phyloP scores from a whole-genome alignment of 2,113 vertebrate species.

The Aspidoscelis tigris region DNA sequence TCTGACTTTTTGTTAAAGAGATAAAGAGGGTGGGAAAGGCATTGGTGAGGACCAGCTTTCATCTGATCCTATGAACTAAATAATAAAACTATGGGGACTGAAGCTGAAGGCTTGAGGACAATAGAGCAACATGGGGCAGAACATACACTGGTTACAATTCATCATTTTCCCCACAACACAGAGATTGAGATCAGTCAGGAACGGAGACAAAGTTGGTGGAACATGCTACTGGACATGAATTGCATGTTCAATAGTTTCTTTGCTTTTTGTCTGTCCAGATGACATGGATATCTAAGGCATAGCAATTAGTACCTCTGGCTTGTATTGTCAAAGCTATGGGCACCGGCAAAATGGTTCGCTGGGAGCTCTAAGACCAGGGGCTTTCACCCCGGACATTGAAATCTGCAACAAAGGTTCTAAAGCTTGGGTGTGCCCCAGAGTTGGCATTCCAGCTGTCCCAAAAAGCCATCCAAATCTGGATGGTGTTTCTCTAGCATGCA shows the following conservation, averaged over 20 bases:
- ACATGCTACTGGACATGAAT: no score
- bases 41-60: not conserved
- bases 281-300: no score
- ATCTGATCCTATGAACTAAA: not conserved
- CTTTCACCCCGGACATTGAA: no score
- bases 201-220: not conserved
- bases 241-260: not conserved
- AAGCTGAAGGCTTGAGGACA: not conserved
- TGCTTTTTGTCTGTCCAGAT: not conserved
- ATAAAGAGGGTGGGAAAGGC: not conserved
- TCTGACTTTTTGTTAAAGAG: not conserved
- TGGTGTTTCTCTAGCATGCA: no score
- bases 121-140: not conserved
- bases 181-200: not conserved
- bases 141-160: not conserved
- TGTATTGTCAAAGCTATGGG: no score
- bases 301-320: no score
- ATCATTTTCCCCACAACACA: not conserved
- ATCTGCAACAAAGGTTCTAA: no score
- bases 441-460: no score
- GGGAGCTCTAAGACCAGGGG: no score
- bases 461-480: no score
- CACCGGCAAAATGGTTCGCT: no score
- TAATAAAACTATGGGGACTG: not conserved
- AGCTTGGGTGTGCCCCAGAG: no score